Base-by-base conservation (phyloP, 2,797 vertebrate genomes). In the Enteromius unitaeniatus region DNA sequence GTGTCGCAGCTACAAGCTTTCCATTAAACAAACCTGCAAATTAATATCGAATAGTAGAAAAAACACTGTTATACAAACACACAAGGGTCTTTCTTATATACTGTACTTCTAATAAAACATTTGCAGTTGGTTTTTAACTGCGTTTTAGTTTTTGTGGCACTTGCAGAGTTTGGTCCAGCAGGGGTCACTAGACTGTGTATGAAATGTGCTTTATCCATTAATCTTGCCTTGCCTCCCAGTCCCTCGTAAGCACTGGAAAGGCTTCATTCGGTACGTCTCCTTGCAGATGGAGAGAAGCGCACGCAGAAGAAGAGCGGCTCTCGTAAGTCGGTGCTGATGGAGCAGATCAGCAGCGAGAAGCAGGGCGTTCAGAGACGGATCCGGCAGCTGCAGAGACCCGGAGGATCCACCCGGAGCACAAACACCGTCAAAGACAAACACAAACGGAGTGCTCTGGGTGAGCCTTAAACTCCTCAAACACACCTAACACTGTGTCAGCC, bases 381-480 rank as follows among this genome's bases (percentile, higher is more conserved):
- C 9, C 92, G 89, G 8, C 85, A 93, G 88, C 89, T 92, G 11
- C 86, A 93, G 88, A 88, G 92, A 3, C 90, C 88, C 15, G 89
- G 87, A 1, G 90, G 11, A 58, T 15, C 89, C 1, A 69, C 90
- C 0, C 84, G 87, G n/a, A 94, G 90, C 87, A 93, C 86, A 80
- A 94, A 92, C 86, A 89, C 92, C 1, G 94, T 94, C 69, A 96
- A 95, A 88, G 88, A 95, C 89, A 95, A 94, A 84, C 90, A 86
- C 81, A 87, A 94, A 73, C 93, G 90, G 81, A 94, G 91, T 68
- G 93, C 93, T 64, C 86, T 95, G 23, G 95, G 94, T 95, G 73
- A 53, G 23, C 14, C 58, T 49, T 6, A n/a, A 2, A 26, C 5
- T 28, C 6, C 10, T n/a, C 26, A 69, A 0, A 28, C 68, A 0